These are phyloP conservation scores for Bryconaethiops microstoma DNA, from an alignment of 2,797 vertebrate species.

Conservation along the genomic window DNA sequence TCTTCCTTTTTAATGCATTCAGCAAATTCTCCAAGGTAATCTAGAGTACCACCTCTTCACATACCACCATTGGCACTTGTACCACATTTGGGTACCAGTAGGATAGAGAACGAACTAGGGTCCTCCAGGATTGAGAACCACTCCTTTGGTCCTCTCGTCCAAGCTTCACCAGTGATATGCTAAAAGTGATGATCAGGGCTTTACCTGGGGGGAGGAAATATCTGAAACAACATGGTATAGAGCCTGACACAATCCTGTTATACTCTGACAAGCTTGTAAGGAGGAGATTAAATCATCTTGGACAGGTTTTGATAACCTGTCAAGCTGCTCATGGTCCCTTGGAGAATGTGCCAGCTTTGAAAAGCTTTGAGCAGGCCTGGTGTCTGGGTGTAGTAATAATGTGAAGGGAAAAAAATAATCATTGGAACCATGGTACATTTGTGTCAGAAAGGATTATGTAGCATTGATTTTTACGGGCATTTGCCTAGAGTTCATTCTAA, in stretches of 20 bases:
- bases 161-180: not conserved
- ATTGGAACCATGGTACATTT: constrained; percentile 53
- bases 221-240: constrained; percentile 38
- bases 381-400: constrained; percentile 36
- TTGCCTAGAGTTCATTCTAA: constrained; percentile 56
- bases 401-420: constrained; percentile 40
- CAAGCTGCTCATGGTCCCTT: constrained; percentile 43
- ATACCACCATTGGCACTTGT: too few relatives aligned
- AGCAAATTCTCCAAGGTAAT: too few relatives aligned
- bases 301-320: constrained; percentile 64
- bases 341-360: constrained; percentile 50
- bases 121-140: not conserved
- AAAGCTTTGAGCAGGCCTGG: constrained; percentile 49
- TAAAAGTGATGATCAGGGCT: constrained; percentile 23
- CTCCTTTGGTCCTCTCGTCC: not conserved
- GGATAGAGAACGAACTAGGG: too few relatives aligned
- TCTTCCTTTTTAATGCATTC: too few relatives aligned
- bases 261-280: constrained; percentile 54
- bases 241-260: constrained; percentile 39
- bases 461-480: constrained; percentile 46
- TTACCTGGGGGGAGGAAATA: not conserved
- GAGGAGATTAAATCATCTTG: constrained; percentile 52
- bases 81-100: not conserved
- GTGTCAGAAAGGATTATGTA: constrained; percentile 53
- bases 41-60: too few relatives aligned